Percentiles rank a stretch among this genome's conserved stretches.
These are phyloP conservation scores for Champsocephalus gunnari DNA, from an alignment of 2,797 vertebrate genomes.

Conservation along the genomic window DNA sequence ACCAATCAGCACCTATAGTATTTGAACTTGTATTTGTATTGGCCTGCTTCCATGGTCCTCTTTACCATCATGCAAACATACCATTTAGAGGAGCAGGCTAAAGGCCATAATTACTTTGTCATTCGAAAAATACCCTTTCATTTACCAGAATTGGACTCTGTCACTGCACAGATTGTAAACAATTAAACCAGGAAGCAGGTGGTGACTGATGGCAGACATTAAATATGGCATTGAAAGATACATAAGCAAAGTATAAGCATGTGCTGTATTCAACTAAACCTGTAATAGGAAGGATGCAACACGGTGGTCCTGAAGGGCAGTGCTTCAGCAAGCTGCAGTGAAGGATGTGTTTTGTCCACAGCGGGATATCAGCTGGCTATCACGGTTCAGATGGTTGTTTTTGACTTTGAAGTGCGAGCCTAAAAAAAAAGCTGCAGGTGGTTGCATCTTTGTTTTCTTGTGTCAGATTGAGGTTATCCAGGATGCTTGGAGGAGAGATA, in stretches of 20 bases:
- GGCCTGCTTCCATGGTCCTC: slow-evolving; percentile 12
- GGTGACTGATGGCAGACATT: slow-evolving; percentile 33
- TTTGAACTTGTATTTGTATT: slow-evolving; percentile 22
- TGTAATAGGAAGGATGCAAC: slow-evolving; percentile 7
- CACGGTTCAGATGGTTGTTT: slow-evolving; percentile 26
- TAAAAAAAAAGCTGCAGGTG: slow-evolving; percentile 22
- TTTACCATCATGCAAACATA: slow-evolving; percentile 28
- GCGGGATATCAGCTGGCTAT: background rate
- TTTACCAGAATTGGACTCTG: slow-evolving; percentile 34
- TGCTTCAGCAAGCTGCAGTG: slow-evolving; percentile 11
- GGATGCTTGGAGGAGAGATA: slow-evolving; percentile 39
- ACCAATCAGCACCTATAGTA: slow-evolving; percentile 19
- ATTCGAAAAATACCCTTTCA: slow-evolving; percentile 5
- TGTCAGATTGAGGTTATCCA: slow-evolving; percentile 66
- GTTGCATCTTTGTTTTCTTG: slow-evolving; percentile 40
- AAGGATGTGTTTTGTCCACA: slow-evolving; percentile 23
- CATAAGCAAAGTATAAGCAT: slow-evolving; percentile 22
- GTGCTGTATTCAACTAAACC: slow-evolving; percentile 30
- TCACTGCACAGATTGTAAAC: slow-evolving; percentile 51
- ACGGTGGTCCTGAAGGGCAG: slow-evolving; percentile 8
- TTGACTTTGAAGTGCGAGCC: slow-evolving; percentile 18
- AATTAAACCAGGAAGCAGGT: slow-evolving; percentile 57
- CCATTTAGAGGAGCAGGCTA: slow-evolving; percentile 29
- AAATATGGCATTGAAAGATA: slow-evolving; percentile 34
- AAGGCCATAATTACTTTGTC: slow-evolving; percentile 23